Base-by-base conservation (phyloP, 1,140 invertebrate genomes). In the Ylistrum balloti region DNA sequence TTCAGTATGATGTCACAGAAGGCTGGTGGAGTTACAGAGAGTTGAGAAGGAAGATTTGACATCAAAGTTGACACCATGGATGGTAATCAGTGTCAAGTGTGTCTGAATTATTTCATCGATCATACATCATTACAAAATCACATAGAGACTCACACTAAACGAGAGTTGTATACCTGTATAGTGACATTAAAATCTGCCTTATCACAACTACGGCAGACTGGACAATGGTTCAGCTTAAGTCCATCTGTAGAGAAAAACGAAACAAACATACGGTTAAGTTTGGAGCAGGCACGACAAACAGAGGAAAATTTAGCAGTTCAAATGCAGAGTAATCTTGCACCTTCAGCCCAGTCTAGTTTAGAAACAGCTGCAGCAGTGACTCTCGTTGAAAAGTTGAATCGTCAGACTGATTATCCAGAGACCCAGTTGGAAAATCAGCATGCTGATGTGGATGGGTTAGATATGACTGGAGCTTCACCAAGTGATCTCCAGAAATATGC, bases 81-180 rank as follows among this genome's bases (percentile, higher is more conserved):
- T 89, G 86, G 74, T 17, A 89, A 89, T 28, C 88, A 89, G 85
- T 89, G 88, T 86, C 88, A 89, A 28, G 88, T 89, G 10, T 89
- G 88, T 89, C 33, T 85, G 11, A 89, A 89, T 33, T 89, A 86
- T 41, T 89, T 89, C 85, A 86, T 89, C n/a, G 86, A 85, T 28
- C 74, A 85, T 33, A 89, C 85, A 3, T 89, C 88, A 34, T 86
- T 89, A 10, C 85, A 86, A 20, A 89, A 89, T 33, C 88, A 89
- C 33, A 89, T 89, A 38, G 88, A 89, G 85, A 89, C 88, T 33
- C 88, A 89, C 35, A 86, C 56, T 15, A 89, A 89, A 33, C 85
- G 86, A 0, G 88, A 89, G 35, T 85, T 89, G 32, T 89, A 89
- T 86, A 85, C 85, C 7, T 89, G 88, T 85, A 89, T 89, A 10